Conservation (phyloP, 2,888 invertebrate species). For the Scaptomyza cyrtandrae region DNA sequence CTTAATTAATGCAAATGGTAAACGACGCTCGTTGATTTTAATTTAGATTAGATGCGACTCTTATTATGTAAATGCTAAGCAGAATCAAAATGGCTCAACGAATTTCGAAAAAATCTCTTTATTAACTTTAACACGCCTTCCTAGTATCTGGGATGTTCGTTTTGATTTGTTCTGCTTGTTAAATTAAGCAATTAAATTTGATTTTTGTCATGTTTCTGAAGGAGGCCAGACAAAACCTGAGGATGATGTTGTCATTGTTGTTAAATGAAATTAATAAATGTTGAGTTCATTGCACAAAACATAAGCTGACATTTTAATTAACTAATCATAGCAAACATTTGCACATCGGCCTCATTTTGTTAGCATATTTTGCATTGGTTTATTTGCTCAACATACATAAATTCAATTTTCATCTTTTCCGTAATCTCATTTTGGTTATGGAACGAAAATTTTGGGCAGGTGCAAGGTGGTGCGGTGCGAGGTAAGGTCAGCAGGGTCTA, state of each 20-base stretch:
- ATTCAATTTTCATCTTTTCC: conserved; percentile 67
- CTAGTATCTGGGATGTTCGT: background rate
- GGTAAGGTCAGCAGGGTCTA: background rate
- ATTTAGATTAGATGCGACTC: conserved; percentile 70
- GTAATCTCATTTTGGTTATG: conserved; percentile 62
- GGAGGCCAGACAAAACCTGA: conserved; percentile 10
- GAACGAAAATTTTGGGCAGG: background rate
- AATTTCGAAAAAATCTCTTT: conserved; percentile 13
- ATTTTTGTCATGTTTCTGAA: conserved; percentile 29
- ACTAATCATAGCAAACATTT: conserved; percentile 67
- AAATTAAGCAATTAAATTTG: conserved; percentile 74
- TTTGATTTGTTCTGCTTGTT: conserved; percentile 2
- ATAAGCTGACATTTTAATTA: conserved; percentile 71
- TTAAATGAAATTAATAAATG: conserved; percentile 69
- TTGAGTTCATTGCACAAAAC: conserved; percentile 60
- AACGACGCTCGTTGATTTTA: conserved; percentile 67
- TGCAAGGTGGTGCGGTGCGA: no score
- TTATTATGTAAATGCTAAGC: conserved; percentile 46
- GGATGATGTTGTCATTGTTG: conserved; percentile 28
- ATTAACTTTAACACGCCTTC: background rate
- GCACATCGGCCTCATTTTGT: conserved; percentile 29
- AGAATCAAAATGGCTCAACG: conserved; percentile 24
- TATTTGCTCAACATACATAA: conserved; percentile 57
- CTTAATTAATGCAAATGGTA: conserved; percentile 78
- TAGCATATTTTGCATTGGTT: conserved; percentile 12